phyloP scores from a whole-genome alignment of 2,888 invertebrate genomes.

The Apotomis capreana region DNA sequence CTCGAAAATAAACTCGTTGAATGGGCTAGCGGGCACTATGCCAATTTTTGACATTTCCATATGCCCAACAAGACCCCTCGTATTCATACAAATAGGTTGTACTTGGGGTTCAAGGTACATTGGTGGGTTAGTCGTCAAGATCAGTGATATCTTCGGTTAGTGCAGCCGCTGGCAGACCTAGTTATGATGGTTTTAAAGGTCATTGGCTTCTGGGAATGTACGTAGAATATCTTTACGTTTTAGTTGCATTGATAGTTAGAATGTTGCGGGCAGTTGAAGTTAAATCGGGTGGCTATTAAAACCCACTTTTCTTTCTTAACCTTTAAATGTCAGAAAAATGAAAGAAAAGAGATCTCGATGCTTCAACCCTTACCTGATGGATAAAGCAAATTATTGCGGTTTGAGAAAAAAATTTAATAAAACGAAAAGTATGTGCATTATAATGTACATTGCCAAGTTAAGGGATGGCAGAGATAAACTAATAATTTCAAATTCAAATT shows the following conservation, averaged over 20 bases:
- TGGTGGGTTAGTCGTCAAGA: slow-evolving; percentile 45
- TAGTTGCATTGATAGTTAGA: background rate
- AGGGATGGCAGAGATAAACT: no score
- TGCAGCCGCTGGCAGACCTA: slow-evolving; percentile 45
- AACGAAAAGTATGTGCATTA: no score
- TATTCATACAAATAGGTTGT: background rate
- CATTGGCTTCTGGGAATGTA: slow-evolving; percentile 51
- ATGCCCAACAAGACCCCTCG: slow-evolving; percentile 31
- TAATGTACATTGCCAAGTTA: no score
- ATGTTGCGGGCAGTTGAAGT: background rate
- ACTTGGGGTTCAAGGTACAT: background rate
- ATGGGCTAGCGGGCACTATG: slow-evolving; percentile 63
- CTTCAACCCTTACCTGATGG: no score
- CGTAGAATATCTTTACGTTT: background rate
- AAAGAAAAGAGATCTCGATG: no score
- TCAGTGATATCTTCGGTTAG: slow-evolving; percentile 44
- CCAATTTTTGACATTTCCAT: slow-evolving; percentile 71
- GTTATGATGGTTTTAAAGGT: slow-evolving; percentile 52
- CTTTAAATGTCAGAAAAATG: no score
- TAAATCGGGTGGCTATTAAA: background rate
- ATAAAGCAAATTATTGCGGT: no score
- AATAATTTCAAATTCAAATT: no score
- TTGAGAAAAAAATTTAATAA: no score
- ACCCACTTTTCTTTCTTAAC: no score
- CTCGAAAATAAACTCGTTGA: slow-evolving; percentile 67